Evolutionary conservation across 2,797 vertebrate species (phyloP), one percentile per base, ranked within the genome.

Genomic region (Epinephelus awoara): DNA sequence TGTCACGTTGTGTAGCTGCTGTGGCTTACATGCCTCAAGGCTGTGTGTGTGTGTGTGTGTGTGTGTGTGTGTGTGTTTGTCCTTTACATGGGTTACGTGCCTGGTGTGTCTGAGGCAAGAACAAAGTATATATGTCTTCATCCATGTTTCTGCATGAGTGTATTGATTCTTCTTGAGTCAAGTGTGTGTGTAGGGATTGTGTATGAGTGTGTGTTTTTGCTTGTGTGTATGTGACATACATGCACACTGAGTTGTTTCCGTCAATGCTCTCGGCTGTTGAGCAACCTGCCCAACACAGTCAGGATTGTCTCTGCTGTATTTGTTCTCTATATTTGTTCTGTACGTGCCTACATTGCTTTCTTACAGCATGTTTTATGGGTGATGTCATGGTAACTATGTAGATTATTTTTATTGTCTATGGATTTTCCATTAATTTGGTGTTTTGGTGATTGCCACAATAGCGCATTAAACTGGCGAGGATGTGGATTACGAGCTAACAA

Each of bases 1-100:
- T 88, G 89, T 90, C 87, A 85, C 17, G 1, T 79, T 87, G 75
- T 79, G 83, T 75, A 42, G 58, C 82, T 76, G 67, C 67, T 86
- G 68, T 34, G 14, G 62, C 72, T 86, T 83, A 86, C 81, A 87
- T 83, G 87, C 73, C 89, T 73, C 15, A 2, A 79, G 83, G 89
- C 76, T 55, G 47, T 80, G 38, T 42, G 57, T 69, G 55, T 67
- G 50, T 66, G 72, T 65, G 47, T 67, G 49, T 69, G 25, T 42
- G 57, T 69, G 55, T 67, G 54, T 65, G 72, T 65, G 47, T 67
- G 49, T 69, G 25, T 82, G 62, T 74, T 56, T 67, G 42, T 65
- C 10, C n/a, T 66, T 38, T 34, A 18, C 15, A 0, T 51, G 51
- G 40, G 73, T 42, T 72, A 15, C 2, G 2, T 51, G 40, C 18